Evolutionary conservation across 2,113 vertebrate species (phyloP).

Genomic region (Macrotis lagotis): DNA sequence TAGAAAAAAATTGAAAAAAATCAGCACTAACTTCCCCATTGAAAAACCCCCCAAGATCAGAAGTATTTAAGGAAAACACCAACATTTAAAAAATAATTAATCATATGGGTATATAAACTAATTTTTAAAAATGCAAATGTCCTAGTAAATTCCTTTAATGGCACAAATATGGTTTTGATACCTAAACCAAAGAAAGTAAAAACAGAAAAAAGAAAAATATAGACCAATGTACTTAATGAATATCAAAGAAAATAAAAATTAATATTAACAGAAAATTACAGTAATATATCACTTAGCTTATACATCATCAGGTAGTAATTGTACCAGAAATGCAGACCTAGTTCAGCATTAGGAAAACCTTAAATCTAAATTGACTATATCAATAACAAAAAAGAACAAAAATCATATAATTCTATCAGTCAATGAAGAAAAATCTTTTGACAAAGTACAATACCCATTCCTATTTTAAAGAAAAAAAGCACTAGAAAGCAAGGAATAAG

Average conservation of each 20-base stretch:
- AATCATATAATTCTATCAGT: not conserved
- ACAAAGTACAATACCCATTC: not conserved
- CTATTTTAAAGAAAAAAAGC: not conserved
- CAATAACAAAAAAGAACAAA: too few species aligned
- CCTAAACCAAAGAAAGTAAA: not conserved
- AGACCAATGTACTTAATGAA: not conserved
- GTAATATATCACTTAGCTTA: not conserved
- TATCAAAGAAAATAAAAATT: not conserved
- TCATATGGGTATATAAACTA: not conserved
- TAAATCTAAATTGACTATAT: not conserved
- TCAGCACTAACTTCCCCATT: too few species aligned
- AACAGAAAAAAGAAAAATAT: not conserved
- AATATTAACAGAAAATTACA: not conserved
- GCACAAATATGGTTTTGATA: not conserved
- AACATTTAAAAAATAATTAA: not conserved
- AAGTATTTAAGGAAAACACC: not conserved
- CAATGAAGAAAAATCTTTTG: not conserved
- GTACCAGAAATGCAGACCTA: not conserved
- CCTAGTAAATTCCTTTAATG: not conserved
- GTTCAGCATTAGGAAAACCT: not conserved
- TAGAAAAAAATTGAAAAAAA: not conserved
- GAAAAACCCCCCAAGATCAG: not conserved
- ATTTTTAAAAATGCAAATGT: not conserved
- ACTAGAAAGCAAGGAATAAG: not conserved
- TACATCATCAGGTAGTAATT: not conserved